A percentile compares a stretch with the other conserved stretches of the same genome.
phyloP scores from a whole-genome alignment of 2,797 vertebrate species.

The Coluber constrictor region DNA sequence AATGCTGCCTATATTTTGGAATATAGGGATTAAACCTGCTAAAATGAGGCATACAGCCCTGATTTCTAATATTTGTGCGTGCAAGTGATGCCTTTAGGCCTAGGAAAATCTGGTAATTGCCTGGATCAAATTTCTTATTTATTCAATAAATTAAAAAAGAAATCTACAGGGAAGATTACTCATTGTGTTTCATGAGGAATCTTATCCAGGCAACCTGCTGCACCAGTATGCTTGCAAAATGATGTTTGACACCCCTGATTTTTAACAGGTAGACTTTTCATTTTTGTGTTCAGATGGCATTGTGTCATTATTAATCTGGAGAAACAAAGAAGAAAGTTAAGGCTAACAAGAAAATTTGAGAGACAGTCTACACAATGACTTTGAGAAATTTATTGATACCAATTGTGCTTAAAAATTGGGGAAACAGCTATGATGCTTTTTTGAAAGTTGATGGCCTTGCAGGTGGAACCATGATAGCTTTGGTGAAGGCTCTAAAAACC shows the following conservation, averaged over 20 bases:
- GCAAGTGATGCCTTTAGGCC: background rate
- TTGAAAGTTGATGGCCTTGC: background rate
- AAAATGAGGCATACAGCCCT: background rate
- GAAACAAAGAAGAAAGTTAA: background rate
- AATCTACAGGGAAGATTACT: background rate
- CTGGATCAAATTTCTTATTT: background rate
- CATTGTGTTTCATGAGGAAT: background rate
- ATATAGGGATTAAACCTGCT: background rate
- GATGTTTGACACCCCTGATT: background rate
- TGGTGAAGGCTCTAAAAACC: background rate
- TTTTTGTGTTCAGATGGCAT: background rate
- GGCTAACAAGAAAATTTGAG: background rate
- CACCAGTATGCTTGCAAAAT: background rate
- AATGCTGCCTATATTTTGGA: background rate
- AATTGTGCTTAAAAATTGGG: background rate
- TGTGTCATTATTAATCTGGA: background rate
- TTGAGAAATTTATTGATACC: background rate
- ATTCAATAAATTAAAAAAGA: background rate
- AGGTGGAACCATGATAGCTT: background rate
- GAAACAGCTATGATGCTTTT: background rate
- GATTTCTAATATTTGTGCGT: background rate
- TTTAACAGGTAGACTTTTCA: background rate
- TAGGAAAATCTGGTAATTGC: background rate
- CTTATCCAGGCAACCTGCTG: background rate
- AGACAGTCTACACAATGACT: background rate